A percentile compares a stretch with the other conserved stretches of the same genome.
Evolutionary conservation across 2,113 vertebrate genomes (phyloP).

Genomic region (Neodontobutis hainanensis): DNA sequence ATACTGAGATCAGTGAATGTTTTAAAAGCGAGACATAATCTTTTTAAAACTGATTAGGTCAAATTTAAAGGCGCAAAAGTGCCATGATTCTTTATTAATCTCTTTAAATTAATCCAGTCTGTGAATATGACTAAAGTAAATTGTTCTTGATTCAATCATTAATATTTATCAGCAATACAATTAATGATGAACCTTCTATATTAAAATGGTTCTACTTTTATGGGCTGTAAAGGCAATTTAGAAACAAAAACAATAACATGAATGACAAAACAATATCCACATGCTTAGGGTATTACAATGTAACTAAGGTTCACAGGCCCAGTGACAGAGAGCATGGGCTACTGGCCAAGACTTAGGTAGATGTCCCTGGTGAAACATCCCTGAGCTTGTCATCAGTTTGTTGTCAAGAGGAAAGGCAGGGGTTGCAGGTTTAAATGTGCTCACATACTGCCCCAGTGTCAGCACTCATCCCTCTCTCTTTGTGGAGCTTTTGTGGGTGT

Average conservation of each 20-base stretch:
- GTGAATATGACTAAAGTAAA: slow-evolving; percentile 53
- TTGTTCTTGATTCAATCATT: slow-evolving; percentile 58
- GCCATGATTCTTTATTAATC: slow-evolving; percentile 70
- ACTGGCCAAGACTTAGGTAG: slow-evolving; percentile 38
- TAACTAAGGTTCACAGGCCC: slow-evolving; percentile 50
- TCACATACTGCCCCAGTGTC: slow-evolving; percentile 74
- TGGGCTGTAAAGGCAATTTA: slow-evolving; percentile 9
- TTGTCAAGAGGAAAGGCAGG: slow-evolving; percentile 66
- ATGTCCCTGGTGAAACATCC: slow-evolving; percentile 60
- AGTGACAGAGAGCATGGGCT: slow-evolving; percentile 21
- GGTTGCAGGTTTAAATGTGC: slow-evolving; percentile 73
- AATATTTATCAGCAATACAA: slow-evolving; percentile 55
- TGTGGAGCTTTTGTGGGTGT: slow-evolving; percentile 74
- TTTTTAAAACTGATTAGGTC: slow-evolving; percentile 59
- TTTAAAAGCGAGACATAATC: too few relatives aligned
- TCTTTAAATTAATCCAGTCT: slow-evolving; percentile 10
- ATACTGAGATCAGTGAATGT: slow-evolving; percentile 41
- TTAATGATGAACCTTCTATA: slow-evolving; percentile 44
- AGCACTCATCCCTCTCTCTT: slow-evolving; percentile 75
- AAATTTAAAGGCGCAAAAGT: slow-evolving; percentile 70
- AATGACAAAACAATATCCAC: slow-evolving; percentile 44
- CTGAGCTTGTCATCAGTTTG: slow-evolving; percentile 65
- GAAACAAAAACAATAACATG: slow-evolving; percentile 17
- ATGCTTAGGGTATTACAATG: slow-evolving; percentile 41
- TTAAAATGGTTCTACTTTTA: slow-evolving; percentile 15